A percentile compares a stretch with the other conserved stretches of the same genome.
phyloP scores from a whole-genome alignment of 2,797 vertebrate genomes.

The Premnoplex brunnescens region DNA sequence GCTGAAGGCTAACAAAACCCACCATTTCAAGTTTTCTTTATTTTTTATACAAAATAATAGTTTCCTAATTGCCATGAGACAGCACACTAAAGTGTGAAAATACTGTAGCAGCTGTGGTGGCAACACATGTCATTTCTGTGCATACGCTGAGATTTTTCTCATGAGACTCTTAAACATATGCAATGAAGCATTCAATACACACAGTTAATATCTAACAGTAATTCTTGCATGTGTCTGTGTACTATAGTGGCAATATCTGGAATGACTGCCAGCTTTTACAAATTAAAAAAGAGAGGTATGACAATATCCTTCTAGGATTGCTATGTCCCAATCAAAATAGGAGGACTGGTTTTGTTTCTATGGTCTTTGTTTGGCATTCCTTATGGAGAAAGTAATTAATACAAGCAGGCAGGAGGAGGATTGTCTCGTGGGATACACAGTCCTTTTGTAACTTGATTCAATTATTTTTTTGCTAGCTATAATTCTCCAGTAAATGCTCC shows the following conservation, averaged over 20 bases:
- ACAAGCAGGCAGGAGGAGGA: background rate
- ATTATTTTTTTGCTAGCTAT: background rate
- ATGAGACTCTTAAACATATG: constrained; percentile 48
- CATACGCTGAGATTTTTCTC: constrained; percentile 42
- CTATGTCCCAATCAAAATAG: constrained; percentile 6
- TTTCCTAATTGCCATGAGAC: constrained; percentile 24
- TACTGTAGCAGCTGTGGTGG: constrained; percentile 51
- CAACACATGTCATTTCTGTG: constrained; percentile 60
- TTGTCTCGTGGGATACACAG: background rate
- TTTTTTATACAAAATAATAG: constrained; percentile 34
- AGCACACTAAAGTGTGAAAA: constrained; percentile 32
- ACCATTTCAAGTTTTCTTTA: background rate
- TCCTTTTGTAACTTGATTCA: background rate
- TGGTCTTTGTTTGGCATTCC: background rate
- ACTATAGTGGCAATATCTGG: background rate
- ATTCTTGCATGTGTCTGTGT: constrained; percentile 7
- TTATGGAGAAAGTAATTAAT: constrained; percentile 56
- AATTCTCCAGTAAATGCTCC: background rate
- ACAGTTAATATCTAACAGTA: constrained; percentile 47
- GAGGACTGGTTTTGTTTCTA: background rate
- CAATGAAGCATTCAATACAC: constrained; percentile 39
- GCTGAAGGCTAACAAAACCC: background rate
- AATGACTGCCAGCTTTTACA: constrained; percentile 1
- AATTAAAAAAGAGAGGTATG: constrained; percentile 3
- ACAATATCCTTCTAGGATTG: background rate